Base-by-base conservation (phyloP, 2,113 vertebrate species). In the Notarius lentiginosus region DNA sequence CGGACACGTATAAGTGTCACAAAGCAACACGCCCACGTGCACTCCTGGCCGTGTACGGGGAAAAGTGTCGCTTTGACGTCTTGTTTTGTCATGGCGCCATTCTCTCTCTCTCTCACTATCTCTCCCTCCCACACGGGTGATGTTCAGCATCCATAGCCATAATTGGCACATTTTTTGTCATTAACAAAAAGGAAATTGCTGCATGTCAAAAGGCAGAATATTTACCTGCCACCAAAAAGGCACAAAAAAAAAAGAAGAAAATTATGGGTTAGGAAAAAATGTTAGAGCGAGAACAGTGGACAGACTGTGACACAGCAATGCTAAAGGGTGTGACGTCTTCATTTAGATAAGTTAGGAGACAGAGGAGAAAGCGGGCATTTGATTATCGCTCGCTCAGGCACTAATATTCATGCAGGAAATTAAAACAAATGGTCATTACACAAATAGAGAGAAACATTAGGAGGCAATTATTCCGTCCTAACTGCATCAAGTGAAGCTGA, bases 121-220 rank as follows among this genome's bases (percentile, higher is more conserved):
- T 12, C 47, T 66, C 61, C 61, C 87, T 66, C 82, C 47, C 75
- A 63, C 83, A 84, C 61, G 24, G 66, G 49, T 0, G 94, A 96
- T 94, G 94, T 92, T 93, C 95, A 90, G 92, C 90, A 96, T 95
- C 93, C 94, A 94, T 95, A 95, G 96, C 93, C 95, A 96, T 97
- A 99, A 99, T 97, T 96, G 96, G 95, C 95, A 95, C 94, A 96
- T 97, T 97, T 97, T 95, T 97, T 95, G 95, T 96, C 96, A 97
- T 96, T 97, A 98, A 96, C 92, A 89, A 92, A 94, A 89, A 77
- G 92, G 92, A 96, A 97, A 95, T 93, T 97, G 96, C 95, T 96
- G 96, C 95, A 95, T 95, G 95, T 95, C 96, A 96, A 94, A 95
- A 93, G 92, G 93, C 86, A 53, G 93, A 92, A 92, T 91, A 87